Base-by-base conservation (phyloP, 2,797 vertebrate genomes). In the Fringilla coelebs region DNA sequence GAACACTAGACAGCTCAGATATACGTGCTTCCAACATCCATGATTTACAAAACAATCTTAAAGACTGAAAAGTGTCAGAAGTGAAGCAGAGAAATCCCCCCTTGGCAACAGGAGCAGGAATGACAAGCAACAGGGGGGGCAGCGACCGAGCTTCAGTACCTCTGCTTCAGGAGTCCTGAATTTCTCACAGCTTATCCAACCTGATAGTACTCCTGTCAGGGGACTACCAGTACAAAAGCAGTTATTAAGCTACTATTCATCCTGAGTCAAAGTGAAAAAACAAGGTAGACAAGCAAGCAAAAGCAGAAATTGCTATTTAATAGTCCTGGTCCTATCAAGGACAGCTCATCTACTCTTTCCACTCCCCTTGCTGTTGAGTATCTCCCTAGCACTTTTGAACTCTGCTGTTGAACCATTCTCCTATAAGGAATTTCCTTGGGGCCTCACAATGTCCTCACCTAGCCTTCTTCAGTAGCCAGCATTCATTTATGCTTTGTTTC, bases 61-160 rank as follows among this genome's bases (percentile, higher is more conserved):
- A 74, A 68, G 40, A 71, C 48, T 32, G 13, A 61, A 54, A 94
- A 77, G 13, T 28, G 12, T 29, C 67, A 79, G 46, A 74, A 76
- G 16, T 4, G 21, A 31, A 25, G 48, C 89, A 61, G 12, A 65
- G 6, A 78, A 76, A 34, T 45, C 18, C 19, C n/a, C 22, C 31
- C 32, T 60, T n/a, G 16, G 34, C 74, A 67, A 31, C 7, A 16
- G 81, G 8, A 70, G 21, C 48, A 71, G 45, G 21, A 76, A 11
- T 8, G 16, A 58, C 28, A 49, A 52, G 25, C 26, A 75, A 28
- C 25, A 38, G 9, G 0, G 4, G 3, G 43, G 2, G 3, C 17
- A 73, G 17, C 11, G 10, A 55, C 34, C 0, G 1, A 45, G 9
- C 5, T 52, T 78, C 34, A 40, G 32, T 40, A 66, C 9, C 41